phyloP scores from a whole-genome alignment of 2,888 invertebrate genomes.

The Dugesia japonica region DNA sequence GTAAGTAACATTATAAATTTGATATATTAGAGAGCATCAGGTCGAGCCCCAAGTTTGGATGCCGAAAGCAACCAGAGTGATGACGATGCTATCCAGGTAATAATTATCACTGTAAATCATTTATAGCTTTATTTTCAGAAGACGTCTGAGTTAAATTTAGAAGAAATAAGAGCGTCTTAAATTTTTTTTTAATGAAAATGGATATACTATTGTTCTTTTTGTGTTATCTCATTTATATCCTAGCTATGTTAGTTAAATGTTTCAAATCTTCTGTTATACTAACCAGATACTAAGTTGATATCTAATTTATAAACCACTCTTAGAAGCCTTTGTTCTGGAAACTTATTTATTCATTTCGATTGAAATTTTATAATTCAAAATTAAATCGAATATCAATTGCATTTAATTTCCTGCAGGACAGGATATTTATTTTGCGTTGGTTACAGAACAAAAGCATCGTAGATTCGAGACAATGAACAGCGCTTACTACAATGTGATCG shows the following conservation, averaged over 20 bases:
- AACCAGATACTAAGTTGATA: conserved; percentile 7
- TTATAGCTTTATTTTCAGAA: not conserved
- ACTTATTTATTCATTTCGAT: conserved; percentile 1
- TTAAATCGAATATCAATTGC: not conserved
- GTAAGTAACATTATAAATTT: not conserved
- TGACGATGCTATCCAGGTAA: conserved; percentile 20
- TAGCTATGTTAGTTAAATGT: conserved; percentile 20
- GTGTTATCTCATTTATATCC: conserved; percentile 20
- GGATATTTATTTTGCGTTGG: conserved; percentile 14
- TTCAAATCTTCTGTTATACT: conserved; percentile 6
- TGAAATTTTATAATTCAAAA: not conserved
- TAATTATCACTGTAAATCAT: not conserved
- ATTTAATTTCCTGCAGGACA: conserved; percentile 13
- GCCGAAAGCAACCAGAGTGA: conserved; percentile 20
- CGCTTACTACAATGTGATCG: not conserved
- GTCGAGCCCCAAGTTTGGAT: conserved; percentile 16
- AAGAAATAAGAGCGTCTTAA: conserved; percentile 11
- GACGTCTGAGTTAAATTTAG: conserved; percentile 11
- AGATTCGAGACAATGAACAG: not conserved
- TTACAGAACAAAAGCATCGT: conserved; percentile 6
- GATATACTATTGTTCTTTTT: conserved; percentile 5
- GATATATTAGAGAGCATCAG: not conserved
- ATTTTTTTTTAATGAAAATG: not conserved
- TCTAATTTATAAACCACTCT: not conserved
- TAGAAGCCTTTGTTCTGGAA: conserved; percentile 20